These are phyloP conservation scores for Amphiprion clarkii DNA, from an alignment of 2,797 vertebrate genomes.

Conservation along the genomic window DNA sequence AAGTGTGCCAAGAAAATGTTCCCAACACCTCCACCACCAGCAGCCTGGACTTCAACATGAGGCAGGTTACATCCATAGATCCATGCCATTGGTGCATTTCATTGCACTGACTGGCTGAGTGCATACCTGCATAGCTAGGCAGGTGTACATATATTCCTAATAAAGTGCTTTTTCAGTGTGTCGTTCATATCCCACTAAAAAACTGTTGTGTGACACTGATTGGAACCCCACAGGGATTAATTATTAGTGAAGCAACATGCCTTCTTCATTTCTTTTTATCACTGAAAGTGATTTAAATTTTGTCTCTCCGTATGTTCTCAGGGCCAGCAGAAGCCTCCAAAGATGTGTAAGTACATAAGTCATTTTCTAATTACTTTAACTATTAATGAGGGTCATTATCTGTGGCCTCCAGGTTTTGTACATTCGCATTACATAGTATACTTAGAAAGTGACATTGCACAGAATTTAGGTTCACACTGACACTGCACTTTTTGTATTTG, in stretches of 20 bases:
- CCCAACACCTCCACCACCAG: neutral
- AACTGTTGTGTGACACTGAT: neutral
- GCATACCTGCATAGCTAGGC: neutral
- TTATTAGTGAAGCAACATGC: too few relatives aligned
- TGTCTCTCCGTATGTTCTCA: conserved; percentile 66
- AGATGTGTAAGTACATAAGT: conserved; percentile 90
- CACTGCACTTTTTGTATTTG: neutral
- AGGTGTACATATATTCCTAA: neutral
- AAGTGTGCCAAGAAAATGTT: neutral
- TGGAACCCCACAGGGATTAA: too few relatives aligned
- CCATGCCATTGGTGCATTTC: neutral
- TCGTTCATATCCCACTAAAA: neutral
- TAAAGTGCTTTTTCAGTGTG: neutral
- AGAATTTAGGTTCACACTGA: too few relatives aligned
- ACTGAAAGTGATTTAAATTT: conserved; percentile 4
- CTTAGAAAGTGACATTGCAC: neutral
- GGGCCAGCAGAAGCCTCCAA: conserved; percentile 91
- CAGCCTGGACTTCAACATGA: neutral
- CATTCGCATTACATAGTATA: neutral
- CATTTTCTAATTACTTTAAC: conserved; percentile 25
- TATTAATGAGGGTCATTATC: neutral
- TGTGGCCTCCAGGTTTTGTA: neutral
- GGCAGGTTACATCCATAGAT: too few relatives aligned
- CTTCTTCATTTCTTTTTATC: neutral
- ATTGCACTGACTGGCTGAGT: neutral